phyloP scores from a whole-genome alignment of 2,797 vertebrate species.

The Poeciliopsis paucimaculata region DNA sequence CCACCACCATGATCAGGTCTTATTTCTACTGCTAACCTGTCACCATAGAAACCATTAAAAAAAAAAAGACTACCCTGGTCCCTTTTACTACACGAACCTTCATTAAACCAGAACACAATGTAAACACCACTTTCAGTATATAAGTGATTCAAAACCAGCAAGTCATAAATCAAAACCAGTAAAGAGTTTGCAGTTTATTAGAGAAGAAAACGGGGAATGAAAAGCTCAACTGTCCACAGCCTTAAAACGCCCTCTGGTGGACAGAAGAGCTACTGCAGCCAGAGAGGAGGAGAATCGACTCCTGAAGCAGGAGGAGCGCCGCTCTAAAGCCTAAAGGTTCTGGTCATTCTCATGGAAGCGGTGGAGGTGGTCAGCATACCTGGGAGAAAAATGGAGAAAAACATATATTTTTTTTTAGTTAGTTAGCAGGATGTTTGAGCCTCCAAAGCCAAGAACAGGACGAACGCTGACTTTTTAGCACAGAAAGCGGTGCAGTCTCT shows the following conservation, averaged over 20 bases:
- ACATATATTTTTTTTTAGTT: not conserved
- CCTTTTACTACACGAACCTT: slow-evolving; percentile 31
- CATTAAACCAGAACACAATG: slow-evolving; percentile 18
- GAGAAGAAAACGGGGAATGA: slow-evolving; percentile 14
- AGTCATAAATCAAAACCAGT: not conserved
- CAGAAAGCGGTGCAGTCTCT: slow-evolving; percentile 92
- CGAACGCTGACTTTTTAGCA: slow-evolving; percentile 89
- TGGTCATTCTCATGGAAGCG: slow-evolving; percentile 91
- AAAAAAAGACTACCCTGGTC: slow-evolving; percentile 18
- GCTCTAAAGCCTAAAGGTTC: slow-evolving; percentile 59
- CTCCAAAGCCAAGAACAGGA: not conserved
- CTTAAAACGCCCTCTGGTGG: slow-evolving; percentile 64
- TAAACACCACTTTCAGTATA: not conserved
- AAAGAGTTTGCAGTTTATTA: not conserved
- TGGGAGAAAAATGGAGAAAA: slow-evolving; percentile 56
- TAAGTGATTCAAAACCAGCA: slow-evolving; percentile 4
- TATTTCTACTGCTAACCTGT: not conserved
- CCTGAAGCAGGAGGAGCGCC: not conserved
- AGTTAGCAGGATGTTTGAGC: too few relatives aligned
- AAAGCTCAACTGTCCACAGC: not conserved
- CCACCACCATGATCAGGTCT: not conserved
- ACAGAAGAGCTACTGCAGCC: slow-evolving; percentile 36
- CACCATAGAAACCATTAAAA: slow-evolving; percentile 8
- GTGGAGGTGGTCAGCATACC: slow-evolving; percentile 94
- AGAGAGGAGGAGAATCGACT: not conserved